Percentiles rank a stretch among this genome's conserved stretches.
These are phyloP conservation scores for Camarhynchus parvulus DNA, from an alignment of 2,113 vertebrate species.

Conservation along the genomic window DNA sequence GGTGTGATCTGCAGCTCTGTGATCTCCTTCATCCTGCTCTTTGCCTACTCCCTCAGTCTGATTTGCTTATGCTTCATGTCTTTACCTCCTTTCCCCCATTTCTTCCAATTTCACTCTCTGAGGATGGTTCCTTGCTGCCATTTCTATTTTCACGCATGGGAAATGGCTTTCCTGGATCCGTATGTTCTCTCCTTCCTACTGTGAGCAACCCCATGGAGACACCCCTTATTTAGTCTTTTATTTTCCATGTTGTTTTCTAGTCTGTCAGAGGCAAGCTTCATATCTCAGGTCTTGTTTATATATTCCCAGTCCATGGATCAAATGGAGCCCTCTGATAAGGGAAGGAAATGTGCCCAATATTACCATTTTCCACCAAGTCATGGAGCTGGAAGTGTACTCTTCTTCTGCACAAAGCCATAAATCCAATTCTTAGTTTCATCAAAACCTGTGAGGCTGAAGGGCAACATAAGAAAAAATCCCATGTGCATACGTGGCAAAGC, in stretches of 20 bases:
- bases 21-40: not conserved
- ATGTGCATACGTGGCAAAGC: not conserved
- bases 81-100: not conserved
- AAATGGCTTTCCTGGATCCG: not conserved
- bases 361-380: conserved; percentile 21
- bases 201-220: not conserved
- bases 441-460: not conserved
- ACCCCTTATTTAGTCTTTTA: not conserved
- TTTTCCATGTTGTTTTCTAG: not conserved
- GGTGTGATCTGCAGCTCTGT: not conserved
- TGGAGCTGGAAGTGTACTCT: not conserved
- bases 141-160: not conserved
- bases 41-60: not conserved
- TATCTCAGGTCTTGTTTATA: not conserved
- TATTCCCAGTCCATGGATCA: not conserved
- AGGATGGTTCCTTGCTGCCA: not conserved
- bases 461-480: not conserved
- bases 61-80: not conserved
- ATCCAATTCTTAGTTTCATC: fast-evolving
- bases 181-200: not conserved
- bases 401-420: conserved; percentile 13
- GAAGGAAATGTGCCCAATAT: conserved; percentile 40
- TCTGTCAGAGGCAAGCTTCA: fast-evolving
- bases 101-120: not conserved
- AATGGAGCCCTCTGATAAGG: conserved; percentile 4